phyloP scores from a whole-genome alignment of 37 sponge, comb jelly and placozoan genomes.

The Geodia barretti region DNA sequence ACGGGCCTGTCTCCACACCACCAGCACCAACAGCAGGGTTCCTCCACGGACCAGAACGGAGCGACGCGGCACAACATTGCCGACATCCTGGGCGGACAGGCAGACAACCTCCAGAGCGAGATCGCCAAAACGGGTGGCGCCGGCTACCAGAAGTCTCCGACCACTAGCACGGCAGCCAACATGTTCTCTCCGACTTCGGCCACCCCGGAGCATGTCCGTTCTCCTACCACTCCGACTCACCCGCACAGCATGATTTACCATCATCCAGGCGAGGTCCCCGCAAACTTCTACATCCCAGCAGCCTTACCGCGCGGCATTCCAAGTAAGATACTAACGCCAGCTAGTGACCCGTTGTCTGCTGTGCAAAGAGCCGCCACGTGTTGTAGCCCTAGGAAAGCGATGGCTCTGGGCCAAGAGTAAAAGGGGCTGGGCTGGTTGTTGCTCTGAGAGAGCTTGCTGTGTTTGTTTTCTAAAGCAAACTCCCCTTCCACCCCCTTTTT shows the following conservation, averaged over 20 bases:
- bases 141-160: conserved; percentile 71
- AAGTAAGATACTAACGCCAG: too few relatives aligned
- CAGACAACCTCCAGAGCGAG: conserved; percentile 49
- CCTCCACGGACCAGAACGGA: neutral
- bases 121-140: conserved; percentile 64
- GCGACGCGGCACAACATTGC: conserved; percentile 69
- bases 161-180: conserved; percentile 45
- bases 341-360: too few relatives aligned
- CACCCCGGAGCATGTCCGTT: conserved; percentile 35
- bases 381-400: too few relatives aligned
- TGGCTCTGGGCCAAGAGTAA: too few relatives aligned
- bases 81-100: conserved; percentile 64
- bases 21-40: neutral
- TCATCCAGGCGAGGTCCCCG: conserved; percentile 7
- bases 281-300: conserved; percentile 52
- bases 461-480: too few relatives aligned
- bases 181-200: conserved; percentile 17
- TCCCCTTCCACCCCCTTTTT: too few relatives aligned
- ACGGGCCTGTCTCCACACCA: neutral
- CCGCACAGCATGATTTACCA: conserved; percentile 2
- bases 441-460: too few relatives aligned
- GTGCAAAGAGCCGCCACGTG: too few relatives aligned
- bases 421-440: too few relatives aligned
- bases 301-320: conserved; percentile 5
- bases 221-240: conserved; percentile 57